Evolutionary conservation across 2,113 vertebrate genomes (phyloP).

Genomic region (Nothoprocta perdicaria): DNA sequence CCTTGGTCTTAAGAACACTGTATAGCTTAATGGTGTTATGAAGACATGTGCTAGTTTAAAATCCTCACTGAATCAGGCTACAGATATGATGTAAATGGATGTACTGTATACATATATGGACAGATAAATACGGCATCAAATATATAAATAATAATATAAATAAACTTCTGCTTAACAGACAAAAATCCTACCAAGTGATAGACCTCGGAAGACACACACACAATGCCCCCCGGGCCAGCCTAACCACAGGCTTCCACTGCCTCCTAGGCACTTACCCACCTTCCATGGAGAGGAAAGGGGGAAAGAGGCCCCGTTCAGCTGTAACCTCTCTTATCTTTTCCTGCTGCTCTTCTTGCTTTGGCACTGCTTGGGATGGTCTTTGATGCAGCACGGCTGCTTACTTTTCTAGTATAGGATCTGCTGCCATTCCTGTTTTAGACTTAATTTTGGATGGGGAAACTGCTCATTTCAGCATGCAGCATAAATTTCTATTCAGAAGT

Average conservation of each 20-base stretch:
- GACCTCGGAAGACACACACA: background rate
- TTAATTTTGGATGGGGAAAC: background rate
- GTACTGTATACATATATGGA: rapidly evolving
- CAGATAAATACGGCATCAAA: background rate
- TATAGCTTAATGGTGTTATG: background rate
- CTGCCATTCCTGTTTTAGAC: background rate
- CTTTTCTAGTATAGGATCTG: background rate
- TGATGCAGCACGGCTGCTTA: background rate
- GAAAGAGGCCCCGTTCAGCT: background rate
- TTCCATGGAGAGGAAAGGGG: background rate
- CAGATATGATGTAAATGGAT: background rate
- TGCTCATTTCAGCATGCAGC: background rate
- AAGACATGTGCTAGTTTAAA: background rate
- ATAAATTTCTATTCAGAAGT: background rate
- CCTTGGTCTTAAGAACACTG: background rate
- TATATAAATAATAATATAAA: background rate
- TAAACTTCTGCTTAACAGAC: background rate
- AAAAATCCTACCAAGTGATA: background rate
- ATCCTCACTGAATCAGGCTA: background rate
- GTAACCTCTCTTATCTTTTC: background rate
- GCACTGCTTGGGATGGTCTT: background rate
- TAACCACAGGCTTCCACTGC: background rate
- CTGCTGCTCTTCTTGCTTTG: background rate
- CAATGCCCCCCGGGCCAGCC: background rate
- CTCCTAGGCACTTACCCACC: background rate